A percentile compares a stretch with the other conserved stretches of the same genome.
phyloP scores from a whole-genome alignment of 2,797 vertebrate species.

The Mionectes olivaceus region DNA sequence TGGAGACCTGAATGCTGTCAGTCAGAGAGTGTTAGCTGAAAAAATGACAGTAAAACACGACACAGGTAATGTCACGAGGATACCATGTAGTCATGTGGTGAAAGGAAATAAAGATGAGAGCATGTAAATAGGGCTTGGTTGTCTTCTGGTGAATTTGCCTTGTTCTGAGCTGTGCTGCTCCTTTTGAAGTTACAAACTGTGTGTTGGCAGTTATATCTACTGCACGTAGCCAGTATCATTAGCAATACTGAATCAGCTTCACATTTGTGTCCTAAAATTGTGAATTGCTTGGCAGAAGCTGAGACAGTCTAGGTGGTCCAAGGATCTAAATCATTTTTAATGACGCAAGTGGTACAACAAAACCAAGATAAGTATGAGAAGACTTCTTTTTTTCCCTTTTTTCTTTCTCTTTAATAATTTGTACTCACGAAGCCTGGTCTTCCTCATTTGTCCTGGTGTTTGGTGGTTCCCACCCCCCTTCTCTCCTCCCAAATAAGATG shows the following conservation, averaged over 20 bases:
- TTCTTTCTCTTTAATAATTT: not conserved
- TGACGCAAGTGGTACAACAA: not conserved
- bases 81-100: rapidly evolving
- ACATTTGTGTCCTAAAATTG: not conserved
- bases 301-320: not conserved
- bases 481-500: not conserved
- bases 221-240: not conserved
- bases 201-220: not conserved
- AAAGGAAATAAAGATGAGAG: not conserved
- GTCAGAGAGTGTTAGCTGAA: not conserved
- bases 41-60: not conserved
- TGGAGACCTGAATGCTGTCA: not conserved
- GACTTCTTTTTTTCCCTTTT: rapidly evolving
- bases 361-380: not conserved
- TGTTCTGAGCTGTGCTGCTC: not conserved
- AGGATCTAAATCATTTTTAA: not conserved
- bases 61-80: not conserved
- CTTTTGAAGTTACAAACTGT: not conserved
- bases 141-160: not conserved
- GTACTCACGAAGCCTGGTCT: not conserved
- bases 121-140: not conserved
- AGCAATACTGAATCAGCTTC: not conserved
- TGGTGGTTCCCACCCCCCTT: not conserved
- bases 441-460: not conserved
- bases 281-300: not conserved